Evolutionary conservation across 2,797 vertebrate species (phyloP).

Genomic region (Pampus argenteus): DNA sequence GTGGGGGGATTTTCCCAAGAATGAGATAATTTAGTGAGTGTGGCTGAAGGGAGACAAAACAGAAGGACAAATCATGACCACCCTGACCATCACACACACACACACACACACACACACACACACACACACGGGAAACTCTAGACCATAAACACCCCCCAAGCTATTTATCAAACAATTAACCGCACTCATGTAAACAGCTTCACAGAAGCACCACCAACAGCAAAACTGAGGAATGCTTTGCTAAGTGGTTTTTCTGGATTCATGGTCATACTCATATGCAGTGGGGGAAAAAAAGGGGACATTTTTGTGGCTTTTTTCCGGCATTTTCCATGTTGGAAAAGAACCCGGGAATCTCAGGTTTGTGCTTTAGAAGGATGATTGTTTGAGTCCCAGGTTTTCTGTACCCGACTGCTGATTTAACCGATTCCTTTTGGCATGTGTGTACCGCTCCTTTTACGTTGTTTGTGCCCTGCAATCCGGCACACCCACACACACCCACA

Average conservation of each 20-base stretch:
- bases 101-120: not conserved
- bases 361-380: conserved; percentile 20
- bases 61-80: conserved; percentile 55
- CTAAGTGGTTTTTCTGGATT: conserved; percentile 32
- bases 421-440: conserved; percentile 28
- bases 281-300: conserved; percentile 33
- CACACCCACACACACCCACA: not conserved
- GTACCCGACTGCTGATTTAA: conserved; percentile 30
- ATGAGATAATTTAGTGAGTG: conserved; percentile 37
- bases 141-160: conserved; percentile 70
- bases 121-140: conserved; percentile 72
- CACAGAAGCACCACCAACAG: conserved; percentile 45
- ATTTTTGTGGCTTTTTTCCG: conserved; percentile 60
- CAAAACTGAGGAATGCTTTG: conserved; percentile 44
- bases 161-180: conserved; percentile 72
- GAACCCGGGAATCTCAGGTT: conserved; percentile 31
- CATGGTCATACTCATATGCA: conserved; percentile 34
- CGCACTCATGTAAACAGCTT: conserved; percentile 37
- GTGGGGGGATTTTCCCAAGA: conserved; percentile 69
- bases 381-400: conserved; percentile 1
- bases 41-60: conserved; percentile 34
- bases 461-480: conserved; percentile 2
- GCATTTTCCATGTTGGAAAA: conserved; percentile 39
- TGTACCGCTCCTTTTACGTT: conserved; percentile 25
- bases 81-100: conserved; percentile 2